Base-by-base conservation (phyloP, 1,140 invertebrate species). In the Centruroides sculpturatus region DNA sequence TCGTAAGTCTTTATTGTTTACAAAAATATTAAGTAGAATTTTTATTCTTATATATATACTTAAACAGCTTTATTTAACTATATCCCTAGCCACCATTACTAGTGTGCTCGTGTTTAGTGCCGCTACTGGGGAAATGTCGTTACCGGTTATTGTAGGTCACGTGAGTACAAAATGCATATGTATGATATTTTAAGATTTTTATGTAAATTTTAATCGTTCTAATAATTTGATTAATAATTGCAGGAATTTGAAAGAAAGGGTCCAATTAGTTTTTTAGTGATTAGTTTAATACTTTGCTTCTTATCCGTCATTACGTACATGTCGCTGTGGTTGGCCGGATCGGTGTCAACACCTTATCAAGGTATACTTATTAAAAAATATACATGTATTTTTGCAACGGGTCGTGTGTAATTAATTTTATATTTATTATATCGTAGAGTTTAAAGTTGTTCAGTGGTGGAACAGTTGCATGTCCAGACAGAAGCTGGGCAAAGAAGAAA, bases 111-210 rank as follows among this genome's bases (percentile, higher is more conserved):
- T 77, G 7, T 73, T 75, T 46, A 68, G 73, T 53, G 75, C 75
- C 41, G 74, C 74, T 1, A 63, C 73, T 10, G 76, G 76, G 34
- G 76, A 77, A 66, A 75, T 75, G 65, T 59, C 75, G 8, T 72
- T 74, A 56, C 76, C 75, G 10, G 71, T 77, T n/a, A 70, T 77
- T 13, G 72, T 76, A 36, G 76, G 75, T 35, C 72, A 76, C 65
- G 76, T 77, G 69, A 75, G 72, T 71, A 10, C 55, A 41, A 12
- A 50, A 13, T 35, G 2, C 10, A 36, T 7, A 3, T 53, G 10
- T 49, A 13, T 4, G 46, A 9, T 34, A 1, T 47, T 36, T 35
- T 11, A 10, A 9, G 12, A 6, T 55, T 41, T 35, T 57, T 48
- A 47, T 23, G 23, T 23, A 23, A 23, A 23, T 23, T 23, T 23